phyloP scores from a whole-genome alignment of 2,113 vertebrate genomes.

The Strix uralensis region DNA sequence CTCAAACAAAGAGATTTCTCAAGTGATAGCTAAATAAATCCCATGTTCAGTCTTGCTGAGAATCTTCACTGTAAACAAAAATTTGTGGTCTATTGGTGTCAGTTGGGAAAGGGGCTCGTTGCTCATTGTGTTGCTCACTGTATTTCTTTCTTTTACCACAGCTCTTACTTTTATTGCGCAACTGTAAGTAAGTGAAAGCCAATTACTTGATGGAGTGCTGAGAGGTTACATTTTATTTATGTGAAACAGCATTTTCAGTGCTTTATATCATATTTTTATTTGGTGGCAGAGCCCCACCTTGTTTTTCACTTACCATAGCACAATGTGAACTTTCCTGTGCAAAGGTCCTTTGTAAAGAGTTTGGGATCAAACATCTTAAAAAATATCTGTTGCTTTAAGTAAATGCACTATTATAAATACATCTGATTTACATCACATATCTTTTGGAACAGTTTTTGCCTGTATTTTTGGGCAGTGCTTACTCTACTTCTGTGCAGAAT shows the following conservation, averaged over 20 bases:
- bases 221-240: not conserved
- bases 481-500: not conserved
- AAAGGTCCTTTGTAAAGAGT: not conserved
- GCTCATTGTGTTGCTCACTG: not conserved
- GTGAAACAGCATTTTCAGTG: not conserved
- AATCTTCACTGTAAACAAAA: conserved; percentile 27
- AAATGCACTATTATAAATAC: not conserved
- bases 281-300: not conserved
- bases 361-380: not conserved
- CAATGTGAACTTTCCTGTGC: not conserved
- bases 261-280: not conserved
- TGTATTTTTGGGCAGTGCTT: not conserved
- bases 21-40: conserved; percentile 46
- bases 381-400: not conserved
- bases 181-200: not conserved
- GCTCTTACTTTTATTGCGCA: conserved; percentile 5
- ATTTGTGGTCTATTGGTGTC: conserved; percentile 21
- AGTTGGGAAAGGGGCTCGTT: not conserved
- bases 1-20: conserved; percentile 55
- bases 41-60: conserved; percentile 12
- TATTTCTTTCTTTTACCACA: not conserved
- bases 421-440: not conserved
- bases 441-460: not conserved
- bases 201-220: not conserved
- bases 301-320: not conserved